phyloP scores from a whole-genome alignment of 2,113 vertebrate species.

The Regulus satrapa region DNA sequence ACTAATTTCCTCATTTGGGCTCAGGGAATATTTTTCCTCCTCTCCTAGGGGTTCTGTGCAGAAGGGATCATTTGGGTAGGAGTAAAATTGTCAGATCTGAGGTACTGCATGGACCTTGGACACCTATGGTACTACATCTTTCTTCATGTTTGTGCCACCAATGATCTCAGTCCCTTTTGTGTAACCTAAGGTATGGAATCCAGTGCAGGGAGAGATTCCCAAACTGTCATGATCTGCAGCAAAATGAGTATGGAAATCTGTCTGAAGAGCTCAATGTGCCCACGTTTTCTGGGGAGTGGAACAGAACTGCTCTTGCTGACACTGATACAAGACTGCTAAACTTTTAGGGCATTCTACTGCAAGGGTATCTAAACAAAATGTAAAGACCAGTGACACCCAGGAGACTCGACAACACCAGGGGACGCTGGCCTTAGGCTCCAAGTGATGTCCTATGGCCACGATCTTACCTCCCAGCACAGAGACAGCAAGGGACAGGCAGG shows the following conservation, averaged over 20 bases:
- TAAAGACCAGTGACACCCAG: background rate
- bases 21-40: background rate
- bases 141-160: background rate
- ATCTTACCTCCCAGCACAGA: background rate
- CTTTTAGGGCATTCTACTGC: background rate
- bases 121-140: background rate
- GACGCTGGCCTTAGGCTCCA: background rate
- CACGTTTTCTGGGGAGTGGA: background rate
- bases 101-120: background rate
- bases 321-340: background rate
- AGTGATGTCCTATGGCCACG: background rate
- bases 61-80: background rate
- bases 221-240: background rate
- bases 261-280: background rate
- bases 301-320: background rate
- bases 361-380: background rate
- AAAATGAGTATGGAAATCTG: background rate
- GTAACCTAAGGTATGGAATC: background rate
- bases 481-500: background rate
- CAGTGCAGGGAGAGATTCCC: background rate
- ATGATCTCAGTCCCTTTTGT: background rate
- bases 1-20: background rate
- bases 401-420: background rate
- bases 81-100: background rate
- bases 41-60: background rate